Conservation (phyloP, 2,113 vertebrate species). For the Uria aalge region DNA sequence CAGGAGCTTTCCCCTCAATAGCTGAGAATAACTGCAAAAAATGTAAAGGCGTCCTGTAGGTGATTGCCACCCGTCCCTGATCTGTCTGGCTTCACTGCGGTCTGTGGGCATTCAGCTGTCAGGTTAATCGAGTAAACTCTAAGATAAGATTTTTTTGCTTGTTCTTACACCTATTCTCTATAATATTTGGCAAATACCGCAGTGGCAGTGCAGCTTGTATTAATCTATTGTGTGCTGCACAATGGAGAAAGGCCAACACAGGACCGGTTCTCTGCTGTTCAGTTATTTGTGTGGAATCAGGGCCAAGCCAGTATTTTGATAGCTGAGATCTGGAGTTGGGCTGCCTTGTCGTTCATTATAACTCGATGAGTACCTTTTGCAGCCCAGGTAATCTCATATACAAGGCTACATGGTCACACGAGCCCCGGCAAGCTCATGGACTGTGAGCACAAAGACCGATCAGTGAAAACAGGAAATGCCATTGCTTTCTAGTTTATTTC, state of each 20-base stretch:
- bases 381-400: not conserved
- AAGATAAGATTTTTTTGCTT: not conserved
- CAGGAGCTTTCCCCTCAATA: not conserved
- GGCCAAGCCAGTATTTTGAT: not conserved
- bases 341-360: not conserved
- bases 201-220: not conserved
- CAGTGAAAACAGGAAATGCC: not conserved
- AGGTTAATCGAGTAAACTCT: not conserved
- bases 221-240: not conserved
- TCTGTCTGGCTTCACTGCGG: not conserved
- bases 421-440: not conserved
- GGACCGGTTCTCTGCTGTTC: not conserved
- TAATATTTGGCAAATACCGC: not conserved
- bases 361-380: rapidly evolving
- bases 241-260: not conserved
- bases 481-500: not conserved
- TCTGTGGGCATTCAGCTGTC: not conserved
- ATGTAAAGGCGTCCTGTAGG: not conserved
- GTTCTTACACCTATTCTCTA: not conserved
- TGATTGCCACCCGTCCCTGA: not conserved
- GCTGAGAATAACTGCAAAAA: not conserved
- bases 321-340: not conserved
- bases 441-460: not conserved
- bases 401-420: not conserved
- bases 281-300: not conserved